Conservation (phyloP, 2,888 invertebrate genomes). For the Acrobasis repandana region DNA sequence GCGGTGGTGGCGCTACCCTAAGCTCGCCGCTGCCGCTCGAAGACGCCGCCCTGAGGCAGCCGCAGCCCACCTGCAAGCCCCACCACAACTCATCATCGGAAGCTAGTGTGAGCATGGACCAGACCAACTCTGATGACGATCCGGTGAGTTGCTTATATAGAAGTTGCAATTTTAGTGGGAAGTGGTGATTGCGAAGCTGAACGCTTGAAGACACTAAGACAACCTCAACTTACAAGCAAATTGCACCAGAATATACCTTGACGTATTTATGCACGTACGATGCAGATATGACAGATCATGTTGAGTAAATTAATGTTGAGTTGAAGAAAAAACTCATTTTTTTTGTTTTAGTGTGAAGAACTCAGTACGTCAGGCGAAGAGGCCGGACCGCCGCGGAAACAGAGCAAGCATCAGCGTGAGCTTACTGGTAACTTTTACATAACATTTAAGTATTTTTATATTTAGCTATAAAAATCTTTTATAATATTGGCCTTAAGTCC, state of each 20-base stretch:
- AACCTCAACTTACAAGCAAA: too few species aligned
- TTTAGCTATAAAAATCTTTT: conserved; percentile 25
- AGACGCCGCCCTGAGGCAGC: conserved; percentile 76
- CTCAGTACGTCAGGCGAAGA: conserved; percentile 79
- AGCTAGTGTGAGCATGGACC: conserved; percentile 91
- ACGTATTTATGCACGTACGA: too few species aligned
- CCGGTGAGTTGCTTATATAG: conserved; percentile 58
- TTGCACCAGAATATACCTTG: too few species aligned
- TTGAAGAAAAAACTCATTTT: too few species aligned
- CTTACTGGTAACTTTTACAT: conserved; percentile 55
- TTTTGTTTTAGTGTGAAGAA: conserved; percentile 41
- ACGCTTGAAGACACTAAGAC: too few species aligned
- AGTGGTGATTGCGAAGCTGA: too few species aligned
- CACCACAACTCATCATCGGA: conserved; percentile 87
- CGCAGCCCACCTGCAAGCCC: conserved; percentile 72
- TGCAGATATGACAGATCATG: too few species aligned
- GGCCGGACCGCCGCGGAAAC: conserved; percentile 84
- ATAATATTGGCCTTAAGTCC: too few species aligned
- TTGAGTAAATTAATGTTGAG: too few species aligned
- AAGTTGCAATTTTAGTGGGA: too few species aligned
- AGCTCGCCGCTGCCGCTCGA: conserved; percentile 65
- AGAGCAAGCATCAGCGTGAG: conserved; percentile 80
- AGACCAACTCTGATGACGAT: conserved; percentile 91
- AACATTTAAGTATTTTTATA: not conserved
- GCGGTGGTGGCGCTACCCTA: conserved; percentile 57